Evolutionary conservation across 1,140 invertebrate species (phyloP).

Genomic region (Eupeodes corollae): DNA sequence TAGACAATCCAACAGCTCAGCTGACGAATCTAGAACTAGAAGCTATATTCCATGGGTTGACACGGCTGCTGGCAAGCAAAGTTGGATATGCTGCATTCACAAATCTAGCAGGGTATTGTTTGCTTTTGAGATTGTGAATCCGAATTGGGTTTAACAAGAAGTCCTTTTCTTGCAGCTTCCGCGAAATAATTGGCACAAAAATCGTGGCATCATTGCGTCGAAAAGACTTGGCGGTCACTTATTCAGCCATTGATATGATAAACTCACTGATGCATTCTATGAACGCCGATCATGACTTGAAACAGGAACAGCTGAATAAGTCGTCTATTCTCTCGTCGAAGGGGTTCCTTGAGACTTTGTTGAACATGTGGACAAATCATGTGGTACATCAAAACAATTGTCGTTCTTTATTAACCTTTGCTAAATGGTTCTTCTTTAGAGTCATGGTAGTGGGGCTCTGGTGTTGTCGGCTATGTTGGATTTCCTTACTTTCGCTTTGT

Average conservation of each 20-base stretch:
- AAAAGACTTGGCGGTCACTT: slow-evolving; percentile 80
- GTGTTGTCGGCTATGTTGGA: slow-evolving; percentile 93
- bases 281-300: slow-evolving; percentile 89
- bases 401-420: slow-evolving; percentile 9
- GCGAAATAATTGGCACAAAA: slow-evolving; percentile 86
- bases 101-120: slow-evolving; percentile 66
- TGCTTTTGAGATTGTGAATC: slow-evolving; percentile 1
- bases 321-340: slow-evolving; percentile 84
- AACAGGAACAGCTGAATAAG: slow-evolving; percentile 97
- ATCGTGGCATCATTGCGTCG: slow-evolving; percentile 83
- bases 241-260: slow-evolving; percentile 93
- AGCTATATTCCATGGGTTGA: slow-evolving; percentile 86
- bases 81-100: slow-evolving; percentile 96
- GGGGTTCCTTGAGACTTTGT: slow-evolving; percentile 82
- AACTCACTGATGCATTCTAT: slow-evolving; percentile 98
- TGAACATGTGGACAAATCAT: slow-evolving; percentile 92
- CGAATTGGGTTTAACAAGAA: not conserved
- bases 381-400: slow-evolving; percentile 48
- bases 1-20: slow-evolving; percentile 43
- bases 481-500: slow-evolving; percentile 96
- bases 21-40: slow-evolving; percentile 62
- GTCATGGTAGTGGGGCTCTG: slow-evolving; percentile 65
- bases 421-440: slow-evolving; percentile 41
- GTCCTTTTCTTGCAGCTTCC: slow-evolving; percentile 52
- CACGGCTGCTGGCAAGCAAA: slow-evolving; percentile 91